phyloP scores from a whole-genome alignment of 2,797 vertebrate species.

The Ibycter americanus region DNA sequence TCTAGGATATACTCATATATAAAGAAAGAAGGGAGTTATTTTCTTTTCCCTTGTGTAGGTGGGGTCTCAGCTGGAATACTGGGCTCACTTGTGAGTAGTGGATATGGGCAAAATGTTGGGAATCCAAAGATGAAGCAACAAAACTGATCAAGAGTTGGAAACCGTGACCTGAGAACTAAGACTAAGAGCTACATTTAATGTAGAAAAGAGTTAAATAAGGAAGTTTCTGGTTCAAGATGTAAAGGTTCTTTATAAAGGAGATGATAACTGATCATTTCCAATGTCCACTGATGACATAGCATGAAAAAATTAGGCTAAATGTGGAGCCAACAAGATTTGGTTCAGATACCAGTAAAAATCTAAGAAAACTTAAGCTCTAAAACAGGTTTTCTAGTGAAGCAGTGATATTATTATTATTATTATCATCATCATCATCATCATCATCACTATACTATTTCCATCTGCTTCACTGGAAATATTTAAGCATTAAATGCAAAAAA shows the following conservation, averaged over 20 bases:
- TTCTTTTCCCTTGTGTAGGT: neutral
- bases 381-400: neutral
- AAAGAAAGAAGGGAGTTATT: neutral
- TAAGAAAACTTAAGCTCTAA: neutral
- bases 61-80: neutral
- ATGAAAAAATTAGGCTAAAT: neutral
- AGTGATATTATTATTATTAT: neutral
- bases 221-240: neutral
- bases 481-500: neutral
- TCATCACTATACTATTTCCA: neutral
- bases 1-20: neutral
- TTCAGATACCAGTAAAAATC: neutral
- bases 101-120: neutral
- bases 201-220: neutral
- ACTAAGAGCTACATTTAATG: neutral
- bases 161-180: neutral
- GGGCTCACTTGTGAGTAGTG: neutral
- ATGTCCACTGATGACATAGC: rapidly evolving
- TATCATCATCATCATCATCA: neutral
- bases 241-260: neutral
- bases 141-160: neutral
- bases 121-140: neutral
- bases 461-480: neutral
- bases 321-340: neutral
- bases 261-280: neutral